Conservation (phyloP, 2,797 vertebrate species). For the Acridotheres tristis region DNA sequence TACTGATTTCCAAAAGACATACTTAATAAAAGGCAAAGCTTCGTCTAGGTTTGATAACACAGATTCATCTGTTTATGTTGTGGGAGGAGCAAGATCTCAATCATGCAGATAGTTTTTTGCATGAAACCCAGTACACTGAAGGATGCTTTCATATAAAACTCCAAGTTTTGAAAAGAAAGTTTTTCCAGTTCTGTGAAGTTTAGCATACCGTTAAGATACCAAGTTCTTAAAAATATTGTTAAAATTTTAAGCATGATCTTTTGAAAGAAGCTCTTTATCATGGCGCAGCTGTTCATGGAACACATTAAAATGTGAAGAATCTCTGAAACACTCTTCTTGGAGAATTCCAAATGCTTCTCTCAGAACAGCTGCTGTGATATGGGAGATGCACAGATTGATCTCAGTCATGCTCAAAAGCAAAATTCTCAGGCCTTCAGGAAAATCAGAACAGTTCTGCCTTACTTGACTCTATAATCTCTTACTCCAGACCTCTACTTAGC, state of each 20-base stretch:
- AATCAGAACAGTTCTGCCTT: not conserved
- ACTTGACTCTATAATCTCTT: not conserved
- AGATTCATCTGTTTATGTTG: not conserved
- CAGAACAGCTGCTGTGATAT: not conserved
- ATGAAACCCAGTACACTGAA: not conserved
- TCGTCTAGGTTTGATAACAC: not conserved
- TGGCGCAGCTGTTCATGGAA: rapidly evolving
- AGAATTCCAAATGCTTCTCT: not conserved
- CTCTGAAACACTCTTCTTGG: not conserved
- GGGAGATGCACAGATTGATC: not conserved
- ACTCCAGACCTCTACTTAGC: not conserved
- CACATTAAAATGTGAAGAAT: not conserved
- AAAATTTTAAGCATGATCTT: not conserved
- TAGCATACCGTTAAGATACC: not conserved
- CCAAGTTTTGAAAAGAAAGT: not conserved
- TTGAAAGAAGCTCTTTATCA: not conserved
- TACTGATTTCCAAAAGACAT: not conserved
- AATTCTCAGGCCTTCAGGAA: not conserved
- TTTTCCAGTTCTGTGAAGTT: not conserved
- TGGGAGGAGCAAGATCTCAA: not conserved
- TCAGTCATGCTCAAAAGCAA: not conserved
- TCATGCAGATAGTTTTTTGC: not conserved
- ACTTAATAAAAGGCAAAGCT: not conserved
- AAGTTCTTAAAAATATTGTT: not conserved
- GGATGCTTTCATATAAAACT: not conserved